These are phyloP conservation scores for Atta cephalotes DNA, from an alignment of 1,140 invertebrate species.

Conservation along the genomic window DNA sequence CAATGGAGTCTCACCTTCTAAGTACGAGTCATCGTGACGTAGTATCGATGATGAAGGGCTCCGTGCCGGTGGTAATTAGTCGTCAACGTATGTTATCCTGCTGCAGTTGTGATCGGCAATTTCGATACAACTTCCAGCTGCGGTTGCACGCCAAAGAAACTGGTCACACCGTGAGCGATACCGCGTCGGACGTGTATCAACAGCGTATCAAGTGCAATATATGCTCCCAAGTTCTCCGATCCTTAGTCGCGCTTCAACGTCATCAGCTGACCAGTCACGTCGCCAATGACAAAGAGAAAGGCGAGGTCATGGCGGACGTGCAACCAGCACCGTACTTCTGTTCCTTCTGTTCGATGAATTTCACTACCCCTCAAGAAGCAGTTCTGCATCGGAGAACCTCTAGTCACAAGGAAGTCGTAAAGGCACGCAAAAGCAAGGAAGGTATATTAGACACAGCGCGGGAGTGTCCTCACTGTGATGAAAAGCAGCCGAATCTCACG, in stretches of 20 bases:
- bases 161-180: conserved; percentile 85
- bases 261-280: conserved; percentile 86
- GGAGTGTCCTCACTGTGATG: conserved; percentile 88
- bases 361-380: conserved; percentile 88
- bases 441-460: conserved; percentile 72
- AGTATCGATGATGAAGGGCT: conserved; percentile 91
- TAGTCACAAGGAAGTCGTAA: conserved; percentile 87
- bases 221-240: conserved; percentile 88
- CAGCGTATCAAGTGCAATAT: conserved; percentile 87
- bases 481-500: conserved; percentile 85
- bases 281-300: conserved; percentile 84
- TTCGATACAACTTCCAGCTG: conserved; percentile 91
- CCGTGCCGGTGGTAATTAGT: conserved; percentile 92
- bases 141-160: conserved; percentile 88
- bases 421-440: conserved; percentile 80
- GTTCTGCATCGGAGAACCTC: conserved; percentile 89
- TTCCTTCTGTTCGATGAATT: conserved; percentile 89
- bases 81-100: conserved; percentile 89
- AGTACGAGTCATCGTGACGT: conserved; percentile 90
- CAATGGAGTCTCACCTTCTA: conserved; percentile 91
- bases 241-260: conserved; percentile 89
- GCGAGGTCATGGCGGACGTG: background rate
- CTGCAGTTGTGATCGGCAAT: conserved; percentile 88
- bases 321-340: conserved; percentile 87
- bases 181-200: conserved; percentile 89